These are phyloP conservation scores for Nesidiocoris tenuis DNA, from an alignment of 2,888 invertebrate genomes.

Conservation along the genomic window DNA sequence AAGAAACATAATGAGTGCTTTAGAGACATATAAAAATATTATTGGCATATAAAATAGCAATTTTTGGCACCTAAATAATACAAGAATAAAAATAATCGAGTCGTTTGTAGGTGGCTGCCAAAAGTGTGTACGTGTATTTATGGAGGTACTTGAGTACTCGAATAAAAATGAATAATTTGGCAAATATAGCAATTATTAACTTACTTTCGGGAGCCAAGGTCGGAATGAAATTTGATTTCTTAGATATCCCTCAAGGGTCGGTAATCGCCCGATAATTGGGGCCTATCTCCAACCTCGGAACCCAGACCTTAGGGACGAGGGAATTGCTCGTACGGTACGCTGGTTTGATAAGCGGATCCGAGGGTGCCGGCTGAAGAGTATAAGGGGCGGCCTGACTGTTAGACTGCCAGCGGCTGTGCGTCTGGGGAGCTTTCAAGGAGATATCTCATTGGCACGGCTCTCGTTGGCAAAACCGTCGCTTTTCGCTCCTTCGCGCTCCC, in stretches of 20 bases:
- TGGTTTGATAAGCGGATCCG: slow-evolving; percentile 1
- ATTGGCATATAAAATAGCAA: no score
- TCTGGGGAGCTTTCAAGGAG: slow-evolving; percentile 15
- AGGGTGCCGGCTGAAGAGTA: background rate
- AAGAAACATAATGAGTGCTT: no score
- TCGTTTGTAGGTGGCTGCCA: no score
- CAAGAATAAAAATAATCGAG: no score
- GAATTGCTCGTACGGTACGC: background rate
- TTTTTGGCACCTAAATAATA: no score
- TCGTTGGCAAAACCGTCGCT: slow-evolving; percentile 24
- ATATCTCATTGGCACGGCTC: slow-evolving; percentile 30
- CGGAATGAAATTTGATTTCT: background rate
- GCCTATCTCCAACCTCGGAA: background rate
- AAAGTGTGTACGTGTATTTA: no score
- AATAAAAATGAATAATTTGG: no score
- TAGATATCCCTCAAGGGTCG: background rate
- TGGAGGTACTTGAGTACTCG: no score
- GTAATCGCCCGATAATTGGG: slow-evolving; percentile 9
- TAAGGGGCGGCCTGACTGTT: background rate
- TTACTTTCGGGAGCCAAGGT: background rate
- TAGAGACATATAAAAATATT: no score
- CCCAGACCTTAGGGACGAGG: slow-evolving; percentile 1
- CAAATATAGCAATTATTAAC: no score
- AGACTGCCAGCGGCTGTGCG: background rate
- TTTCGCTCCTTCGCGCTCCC: background rate